Percentiles rank a stretch among this genome's conserved stretches.
Conservation (phyloP, 2,797 vertebrate species). For the Notolepis coatsorum region DNA sequence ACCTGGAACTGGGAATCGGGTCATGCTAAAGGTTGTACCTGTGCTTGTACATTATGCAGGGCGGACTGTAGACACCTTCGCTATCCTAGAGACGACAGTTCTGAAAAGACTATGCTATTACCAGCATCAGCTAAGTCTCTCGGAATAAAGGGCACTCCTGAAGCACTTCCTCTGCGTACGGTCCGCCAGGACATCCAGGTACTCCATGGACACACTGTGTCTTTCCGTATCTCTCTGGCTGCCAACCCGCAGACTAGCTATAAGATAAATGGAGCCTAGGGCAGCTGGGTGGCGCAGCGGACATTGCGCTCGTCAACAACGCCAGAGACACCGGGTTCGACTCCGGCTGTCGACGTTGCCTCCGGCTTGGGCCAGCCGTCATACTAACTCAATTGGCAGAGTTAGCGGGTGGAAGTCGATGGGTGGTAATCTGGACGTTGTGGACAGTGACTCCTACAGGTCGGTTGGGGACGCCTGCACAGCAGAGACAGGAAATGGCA, state of each 20-base stretch:
- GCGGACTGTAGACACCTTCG: neutral
- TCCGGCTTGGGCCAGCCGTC: constrained; percentile 12
- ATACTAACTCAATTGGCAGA: too few species aligned
- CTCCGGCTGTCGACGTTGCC: constrained; percentile 7
- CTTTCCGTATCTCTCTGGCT: neutral
- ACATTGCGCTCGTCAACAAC: too few species aligned
- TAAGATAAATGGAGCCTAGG: constrained; percentile 4
- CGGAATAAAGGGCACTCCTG: neutral
- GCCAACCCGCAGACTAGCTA: neutral
- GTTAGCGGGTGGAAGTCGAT: too few species aligned
- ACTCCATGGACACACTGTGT: neutral
- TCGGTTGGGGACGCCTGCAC: too few species aligned
- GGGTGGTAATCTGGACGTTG: too few species aligned
- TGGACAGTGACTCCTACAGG: too few species aligned
- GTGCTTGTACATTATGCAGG: constrained; percentile 3
- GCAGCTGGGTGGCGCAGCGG: too few species aligned
- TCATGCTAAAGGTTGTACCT: constrained; percentile 2
- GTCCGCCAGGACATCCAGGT: constrained; percentile 8
- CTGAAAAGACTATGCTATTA: neutral
- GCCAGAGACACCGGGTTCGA: neutral
- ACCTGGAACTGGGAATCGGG: neutral
- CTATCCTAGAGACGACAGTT: constrained; percentile 3
- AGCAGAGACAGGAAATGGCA: too few species aligned
- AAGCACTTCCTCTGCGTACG: neutral
- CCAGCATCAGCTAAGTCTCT: neutral